Base-by-base conservation (phyloP, 2,888 invertebrate species). In the Macrophya alboannulata region DNA sequence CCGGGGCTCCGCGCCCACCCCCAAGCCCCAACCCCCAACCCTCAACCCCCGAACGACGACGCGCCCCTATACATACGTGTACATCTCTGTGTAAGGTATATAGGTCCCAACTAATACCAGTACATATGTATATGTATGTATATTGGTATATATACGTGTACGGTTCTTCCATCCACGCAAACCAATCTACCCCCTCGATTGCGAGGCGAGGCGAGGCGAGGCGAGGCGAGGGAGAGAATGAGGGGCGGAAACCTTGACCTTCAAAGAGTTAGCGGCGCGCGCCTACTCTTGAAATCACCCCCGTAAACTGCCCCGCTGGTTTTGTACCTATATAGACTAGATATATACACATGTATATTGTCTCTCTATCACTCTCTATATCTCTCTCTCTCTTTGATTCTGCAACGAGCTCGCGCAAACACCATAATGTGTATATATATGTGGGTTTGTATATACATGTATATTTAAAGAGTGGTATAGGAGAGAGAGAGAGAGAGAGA, bases 231-330 rank as follows among this genome's bases (percentile, higher is more conserved):
- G 45, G 21, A 45, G 3, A n/a, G 74, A 45, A 25, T 25, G 25
- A 25, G 25, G 25, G 37, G 51, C 4, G 51, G 77, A 51, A 77
- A 55, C 77, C 77, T 77, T 77, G 77, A 77, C 77, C 77, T 77
- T 55, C 77, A 55, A 77, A 77, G 77, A 77, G 77, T 77, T 77
- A 25, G 55, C 77, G 48, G 77, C 77, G 51, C 37, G 77, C 31
- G 77, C 55, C 10, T 21, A 12, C 37, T 25, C 65, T 68, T 31
- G 17, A 21, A 21, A 25, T 12, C 77, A 10, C 74, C n/a, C 31
- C 48, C 77, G 10, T n/a, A n/a, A n/a, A 17, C 62, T 15, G 17
- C 77, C 31, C 77, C 9, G 31, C 77, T 77, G 17, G 10, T 55
- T 76, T 48, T 45, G 55, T 12, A 21, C 81, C 51, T 51, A 37